Evolutionary conservation across 1,140 invertebrate species (phyloP), one percentile per base, ranked within the genome.

Genomic region (Zaprionus inermis): DNA sequence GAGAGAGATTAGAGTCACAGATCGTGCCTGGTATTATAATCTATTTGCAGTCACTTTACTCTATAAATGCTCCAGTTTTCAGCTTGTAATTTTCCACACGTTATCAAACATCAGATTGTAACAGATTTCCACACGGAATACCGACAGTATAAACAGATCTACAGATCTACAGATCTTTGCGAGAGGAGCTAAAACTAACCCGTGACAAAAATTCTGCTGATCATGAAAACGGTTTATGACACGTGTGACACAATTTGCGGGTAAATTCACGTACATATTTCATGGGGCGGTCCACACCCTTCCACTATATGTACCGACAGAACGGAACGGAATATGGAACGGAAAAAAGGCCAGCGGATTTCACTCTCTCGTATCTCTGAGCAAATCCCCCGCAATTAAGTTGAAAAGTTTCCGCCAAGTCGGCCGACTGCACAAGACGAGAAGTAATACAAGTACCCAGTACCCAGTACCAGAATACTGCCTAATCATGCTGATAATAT

Each of bases 381-480:
- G 22, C 59, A 82, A 83, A 79, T 84, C 65, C 72, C 61, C 49
- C 22, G 34, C 49, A 66, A 61, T 70, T 69, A 76, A 56, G 34
- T 67, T 68, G n/a, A 88, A 86, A 86, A 79, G 83, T 88, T 86
- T 88, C 83, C 83, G 70, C 59, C n/a, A 88, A 86, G 83, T 88
- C 79, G 88, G 72, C 46, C 57, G 60, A 49, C 44, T 49, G 44
- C 44, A 49, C 66, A 78, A 30, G 11, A 3, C 20, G 20, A 61
- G 67, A 75, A 78, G 69, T 16, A 56, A 64, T 28, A 28, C 30
- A 9, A 6, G 30, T 32, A 32, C 7, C 24, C 24, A 28, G 24
- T 32, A 10, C 30, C 30, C 69, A 54, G 49, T 56, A n/a, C 14
- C n/a, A 28, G 9, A 56, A 36, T 63, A 28, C 0, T 65, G 72